A percentile compares a stretch with the other conserved stretches of the same genome.
phyloP scores from a whole-genome alignment of 2,888 invertebrate species.

The Parascotia fuliginaria region DNA sequence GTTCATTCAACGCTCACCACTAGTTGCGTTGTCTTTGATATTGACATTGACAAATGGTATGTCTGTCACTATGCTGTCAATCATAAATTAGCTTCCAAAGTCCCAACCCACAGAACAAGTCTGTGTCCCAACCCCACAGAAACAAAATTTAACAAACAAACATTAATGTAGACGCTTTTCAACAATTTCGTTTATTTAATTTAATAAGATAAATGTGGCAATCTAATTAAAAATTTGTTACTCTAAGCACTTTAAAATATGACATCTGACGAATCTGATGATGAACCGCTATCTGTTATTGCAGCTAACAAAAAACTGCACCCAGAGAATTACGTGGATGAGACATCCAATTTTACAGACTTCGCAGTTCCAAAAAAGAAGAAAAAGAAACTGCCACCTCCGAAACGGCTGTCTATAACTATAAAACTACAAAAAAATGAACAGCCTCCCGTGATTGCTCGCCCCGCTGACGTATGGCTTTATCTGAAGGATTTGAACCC shows the following conservation, averaged over 20 bases:
- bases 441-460: constrained; percentile 58
- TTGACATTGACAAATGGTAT: too few relatives aligned
- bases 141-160: too few relatives aligned
- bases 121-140: too few relatives aligned
- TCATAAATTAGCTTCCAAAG: too few relatives aligned
- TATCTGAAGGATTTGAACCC: constrained; percentile 79
- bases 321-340: constrained; percentile 43
- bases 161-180: too few relatives aligned
- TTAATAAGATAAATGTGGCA: too few relatives aligned
- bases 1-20: too few relatives aligned
- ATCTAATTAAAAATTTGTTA: neutral
- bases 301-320: constrained; percentile 66
- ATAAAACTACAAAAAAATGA: constrained; percentile 46
- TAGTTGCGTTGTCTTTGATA: too few relatives aligned
- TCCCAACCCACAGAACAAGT: too few relatives aligned
- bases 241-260: constrained; percentile 18
- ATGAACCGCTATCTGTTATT: constrained; percentile 75
- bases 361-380: constrained; percentile 50
- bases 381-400: constrained; percentile 44
- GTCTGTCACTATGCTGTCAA: too few relatives aligned
- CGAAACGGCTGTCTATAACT: constrained; percentile 43
- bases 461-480: constrained; percentile 79
- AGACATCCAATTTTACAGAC: constrained; percentile 1
- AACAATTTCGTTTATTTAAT: too few relatives aligned
- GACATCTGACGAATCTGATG: constrained; percentile 74